Evolutionary conservation across 2,888 invertebrate genomes (phyloP), one percentile per base, ranked within the genome.

Genomic region (Drosophila pegasa): DNA sequence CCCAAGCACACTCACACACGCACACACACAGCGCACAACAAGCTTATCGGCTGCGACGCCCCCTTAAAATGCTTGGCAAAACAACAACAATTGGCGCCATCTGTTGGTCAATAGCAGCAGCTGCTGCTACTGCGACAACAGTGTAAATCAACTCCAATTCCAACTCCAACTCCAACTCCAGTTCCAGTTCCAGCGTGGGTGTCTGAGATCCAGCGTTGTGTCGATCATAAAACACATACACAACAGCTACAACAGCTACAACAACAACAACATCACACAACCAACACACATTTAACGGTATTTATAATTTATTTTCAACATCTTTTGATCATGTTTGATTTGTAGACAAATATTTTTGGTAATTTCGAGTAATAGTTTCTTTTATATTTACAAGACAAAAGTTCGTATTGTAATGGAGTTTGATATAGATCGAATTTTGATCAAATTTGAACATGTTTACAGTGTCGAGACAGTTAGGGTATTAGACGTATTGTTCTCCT

Each of bases 241-340:
- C 58, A 43, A 64, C 65, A 62, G 62, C 58, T 14, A 54, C 60
- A 43, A 74, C 52, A 56, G 45, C 16, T 25, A 29, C 59, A 78
- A 67, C 70, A 63, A 64, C 58, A 40, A 54, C 45, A 62, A 55
- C 62, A 71, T 65, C 52, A 87, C 76, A 86, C 80, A 73, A 67
- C 69, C 64, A 80, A 71, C 71, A 80, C 86, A 74, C 68, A 57
- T 64, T 77, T 55, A 86, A 86, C 75, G 89, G 88, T 89, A 88
- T 89, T 89, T 87, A 80, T 86, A 73, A 88, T 89, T 86, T 89
- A 66, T 7, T 3, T n/a, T 14, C 1, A 27, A 27, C 10, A 12
- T 22, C 29, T 16, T 43, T 37, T n/a, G n/a, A 27, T 51, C 37
- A 37, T 18, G 7, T 27, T 37, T 25, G 27, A 12, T 35, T 25